Percentiles rank a stretch among this genome's conserved stretches.
phyloP scores from a whole-genome alignment of 2,797 vertebrate genomes.

The Graptemys geographica region DNA sequence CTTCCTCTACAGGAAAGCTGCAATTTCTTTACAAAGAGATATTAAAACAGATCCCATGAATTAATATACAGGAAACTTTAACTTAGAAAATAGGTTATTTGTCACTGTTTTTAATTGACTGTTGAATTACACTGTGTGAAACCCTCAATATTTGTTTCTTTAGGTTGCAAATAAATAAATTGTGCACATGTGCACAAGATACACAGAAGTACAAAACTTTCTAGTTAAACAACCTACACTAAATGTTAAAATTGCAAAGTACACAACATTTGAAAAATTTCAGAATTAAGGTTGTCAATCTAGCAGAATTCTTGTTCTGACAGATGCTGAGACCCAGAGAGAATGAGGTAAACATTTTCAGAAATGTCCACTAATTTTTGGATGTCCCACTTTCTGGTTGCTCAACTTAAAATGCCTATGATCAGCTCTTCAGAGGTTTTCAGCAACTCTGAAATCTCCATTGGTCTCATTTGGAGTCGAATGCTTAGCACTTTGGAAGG shows the following conservation, averaged over 20 bases:
- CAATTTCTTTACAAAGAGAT: slow-evolving; percentile 17
- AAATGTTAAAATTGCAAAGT: neutral
- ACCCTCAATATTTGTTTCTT: neutral
- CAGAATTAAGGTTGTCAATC: neutral
- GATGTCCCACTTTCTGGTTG: neutral
- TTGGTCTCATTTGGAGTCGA: neutral
- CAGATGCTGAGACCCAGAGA: neutral
- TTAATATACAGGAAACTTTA: slow-evolving; percentile 23
- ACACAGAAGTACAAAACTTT: too few species aligned
- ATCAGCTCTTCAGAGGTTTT: neutral
- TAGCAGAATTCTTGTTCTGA: neutral
- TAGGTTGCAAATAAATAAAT: neutral
- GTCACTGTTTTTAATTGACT: too few species aligned
- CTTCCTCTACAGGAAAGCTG: neutral
- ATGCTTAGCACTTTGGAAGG: neutral
- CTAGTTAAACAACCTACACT: too few species aligned
- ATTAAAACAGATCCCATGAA: neutral
- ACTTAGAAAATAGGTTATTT: neutral
- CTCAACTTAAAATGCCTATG: neutral
- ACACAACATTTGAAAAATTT: neutral
- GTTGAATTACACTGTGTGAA: neutral
- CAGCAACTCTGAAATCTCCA: neutral
- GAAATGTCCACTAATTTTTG: neutral
- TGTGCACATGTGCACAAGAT: neutral
- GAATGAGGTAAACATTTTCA: neutral